Percentiles rank a stretch among this genome's conserved stretches.
These are phyloP conservation scores for Glossophaga mutica DNA, from an alignment of 2,797 vertebrate genomes.

Conservation along the genomic window DNA sequence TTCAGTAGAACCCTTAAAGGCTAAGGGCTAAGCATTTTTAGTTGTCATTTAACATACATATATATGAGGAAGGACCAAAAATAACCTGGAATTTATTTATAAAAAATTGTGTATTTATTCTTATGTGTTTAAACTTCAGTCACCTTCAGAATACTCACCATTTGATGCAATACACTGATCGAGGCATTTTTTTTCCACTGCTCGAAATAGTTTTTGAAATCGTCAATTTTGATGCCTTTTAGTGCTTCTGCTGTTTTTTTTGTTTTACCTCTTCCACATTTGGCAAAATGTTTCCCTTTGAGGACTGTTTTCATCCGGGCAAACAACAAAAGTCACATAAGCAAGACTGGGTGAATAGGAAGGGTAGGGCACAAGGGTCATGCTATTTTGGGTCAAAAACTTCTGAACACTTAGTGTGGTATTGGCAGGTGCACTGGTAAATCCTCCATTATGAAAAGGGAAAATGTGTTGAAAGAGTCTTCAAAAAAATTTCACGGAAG, in stretches of 20 bases:
- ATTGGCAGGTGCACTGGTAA: background rate
- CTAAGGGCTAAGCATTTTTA: background rate
- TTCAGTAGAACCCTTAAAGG: background rate
- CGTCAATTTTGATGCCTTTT: no score
- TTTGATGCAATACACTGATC: no score
- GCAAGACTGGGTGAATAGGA: background rate
- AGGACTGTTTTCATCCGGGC: background rate
- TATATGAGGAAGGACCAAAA: no score
- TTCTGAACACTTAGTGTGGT: background rate
- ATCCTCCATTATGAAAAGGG: background rate
- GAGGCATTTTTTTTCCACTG: no score
- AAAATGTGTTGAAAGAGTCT: background rate
- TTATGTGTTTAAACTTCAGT: no score
- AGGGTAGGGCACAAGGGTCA: background rate
- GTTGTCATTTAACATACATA: background rate
- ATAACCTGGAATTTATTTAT: no score
- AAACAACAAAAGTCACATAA: background rate
- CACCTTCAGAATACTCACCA: no score
- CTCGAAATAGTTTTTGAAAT: no score
- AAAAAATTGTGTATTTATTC: no score
- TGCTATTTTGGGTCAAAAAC: background rate
- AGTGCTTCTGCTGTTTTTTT: no score
- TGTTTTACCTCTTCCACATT: no score
- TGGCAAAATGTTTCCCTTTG: no score
- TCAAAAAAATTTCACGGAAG: background rate